A percentile compares a stretch with the other conserved stretches of the same genome.
Conservation (phyloP, 2,113 vertebrate species). For the Aleadryas rufinucha region DNA sequence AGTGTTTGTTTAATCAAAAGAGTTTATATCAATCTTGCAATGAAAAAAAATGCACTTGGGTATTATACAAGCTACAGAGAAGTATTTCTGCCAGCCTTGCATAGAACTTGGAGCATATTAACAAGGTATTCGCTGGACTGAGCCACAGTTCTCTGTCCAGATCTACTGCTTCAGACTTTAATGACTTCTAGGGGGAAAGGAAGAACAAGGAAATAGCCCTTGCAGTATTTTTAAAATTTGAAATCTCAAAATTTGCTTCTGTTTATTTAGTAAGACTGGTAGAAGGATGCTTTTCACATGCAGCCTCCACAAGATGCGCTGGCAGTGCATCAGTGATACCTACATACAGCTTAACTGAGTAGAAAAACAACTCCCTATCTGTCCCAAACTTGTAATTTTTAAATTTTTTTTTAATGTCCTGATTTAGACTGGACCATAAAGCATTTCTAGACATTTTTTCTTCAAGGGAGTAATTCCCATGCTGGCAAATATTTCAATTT, state of each 20-base stretch:
- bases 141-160: neutral
- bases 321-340: rapidly evolving
- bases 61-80: neutral
- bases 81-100: neutral
- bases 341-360: neutral
- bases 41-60: neutral
- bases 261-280: neutral
- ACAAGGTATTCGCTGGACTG: neutral
- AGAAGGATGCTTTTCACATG: neutral
- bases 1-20: neutral
- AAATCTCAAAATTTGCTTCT: neutral
- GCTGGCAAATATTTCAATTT: neutral
- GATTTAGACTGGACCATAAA: neutral
- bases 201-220: neutral
- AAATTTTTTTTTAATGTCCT: neutral
- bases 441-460: neutral
- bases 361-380: neutral
- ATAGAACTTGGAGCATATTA: neutral
- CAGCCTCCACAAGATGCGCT: neutral
- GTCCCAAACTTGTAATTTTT: neutral
- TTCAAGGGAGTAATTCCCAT: neutral
- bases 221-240: neutral
- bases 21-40: neutral
- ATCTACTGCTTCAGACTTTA: neutral
- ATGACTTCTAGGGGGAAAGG: neutral